phyloP scores from a whole-genome alignment of 92 coral and sea anemone species.

The Paramuricea clavata region DNA sequence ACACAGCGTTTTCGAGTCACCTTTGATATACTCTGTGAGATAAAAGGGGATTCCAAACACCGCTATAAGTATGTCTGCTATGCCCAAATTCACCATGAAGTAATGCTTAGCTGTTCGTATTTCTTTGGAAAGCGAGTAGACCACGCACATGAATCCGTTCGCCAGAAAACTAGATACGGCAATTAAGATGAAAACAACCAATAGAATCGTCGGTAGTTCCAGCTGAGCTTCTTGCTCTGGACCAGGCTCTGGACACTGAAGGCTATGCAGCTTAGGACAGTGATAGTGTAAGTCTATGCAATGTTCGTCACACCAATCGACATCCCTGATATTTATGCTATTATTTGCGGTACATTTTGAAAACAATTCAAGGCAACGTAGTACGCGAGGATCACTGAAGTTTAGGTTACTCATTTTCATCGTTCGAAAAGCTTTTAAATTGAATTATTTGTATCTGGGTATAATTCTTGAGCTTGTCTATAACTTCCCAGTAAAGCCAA shows the following conservation, averaged over 20 bases:
- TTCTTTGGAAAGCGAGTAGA: conserved; percentile 75
- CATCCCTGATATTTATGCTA: background rate
- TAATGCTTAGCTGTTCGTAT: conserved; percentile 87
- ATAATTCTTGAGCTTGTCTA: too few species aligned
- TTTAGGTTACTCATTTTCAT: too few species aligned
- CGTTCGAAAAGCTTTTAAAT: too few species aligned
- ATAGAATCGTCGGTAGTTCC: conserved; percentile 37
- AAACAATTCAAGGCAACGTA: background rate
- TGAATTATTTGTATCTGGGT: too few species aligned
- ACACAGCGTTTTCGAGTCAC: conserved; percentile 64
- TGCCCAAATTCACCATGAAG: conserved; percentile 88
- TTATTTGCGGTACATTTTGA: background rate
- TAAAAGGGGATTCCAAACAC: conserved; percentile 78
- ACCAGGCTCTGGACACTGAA: too few species aligned
- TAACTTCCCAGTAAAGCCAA: background rate
- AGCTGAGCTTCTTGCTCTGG: background rate
- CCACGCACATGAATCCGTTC: conserved; percentile 85
- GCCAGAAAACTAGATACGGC: conserved; percentile 76
- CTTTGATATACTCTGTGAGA: conserved; percentile 27
- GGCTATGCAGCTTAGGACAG: background rate
- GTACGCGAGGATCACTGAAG: too few species aligned
- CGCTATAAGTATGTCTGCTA: conserved; percentile 81
- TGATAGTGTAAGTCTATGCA: background rate
- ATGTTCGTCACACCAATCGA: background rate
- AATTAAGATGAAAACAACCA: conserved; percentile 68